These are phyloP conservation scores for Catharus fuscescens DNA, from an alignment of 2,113 vertebrate genomes.

Conservation along the genomic window DNA sequence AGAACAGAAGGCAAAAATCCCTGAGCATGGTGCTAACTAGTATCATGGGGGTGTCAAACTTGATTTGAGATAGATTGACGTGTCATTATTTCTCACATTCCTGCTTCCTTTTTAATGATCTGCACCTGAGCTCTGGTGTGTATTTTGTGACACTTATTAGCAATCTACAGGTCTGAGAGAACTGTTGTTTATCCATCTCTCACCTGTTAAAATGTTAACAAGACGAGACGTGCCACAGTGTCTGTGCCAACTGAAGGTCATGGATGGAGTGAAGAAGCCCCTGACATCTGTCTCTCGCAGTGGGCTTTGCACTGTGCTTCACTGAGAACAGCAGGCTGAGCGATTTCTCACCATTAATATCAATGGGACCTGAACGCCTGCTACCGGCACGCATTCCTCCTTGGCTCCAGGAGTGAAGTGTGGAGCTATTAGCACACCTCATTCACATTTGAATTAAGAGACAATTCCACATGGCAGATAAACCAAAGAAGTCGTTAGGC, in stretches of 20 bases:
- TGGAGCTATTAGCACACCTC: background rate
- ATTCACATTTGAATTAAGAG: conserved; percentile 5
- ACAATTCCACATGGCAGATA: conserved; percentile 31
- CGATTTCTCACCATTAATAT: conserved; percentile 49
- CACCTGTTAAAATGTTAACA: conserved; percentile 63
- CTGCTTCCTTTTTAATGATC: conserved; percentile 64
- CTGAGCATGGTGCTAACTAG: background rate
- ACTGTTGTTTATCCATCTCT: conserved; percentile 58
- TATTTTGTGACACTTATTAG: conserved; percentile 66
- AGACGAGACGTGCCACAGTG: background rate
- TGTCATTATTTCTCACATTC: conserved; percentile 59
- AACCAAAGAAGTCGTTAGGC: conserved; percentile 56
- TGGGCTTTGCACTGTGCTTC: background rate
- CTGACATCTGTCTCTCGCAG: conserved; percentile 27
- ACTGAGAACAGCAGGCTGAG: conserved; percentile 45
- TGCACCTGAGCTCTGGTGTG: conserved; percentile 46
- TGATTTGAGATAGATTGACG: conserved; percentile 42
- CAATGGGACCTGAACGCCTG: background rate
- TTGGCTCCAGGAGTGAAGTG: background rate
- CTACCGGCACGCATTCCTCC: background rate
- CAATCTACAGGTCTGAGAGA: conserved; percentile 31
- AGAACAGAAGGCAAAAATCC: conserved; percentile 14
- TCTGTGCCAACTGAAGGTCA: conserved; percentile 59
- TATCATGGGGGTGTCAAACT: conserved; percentile 24
- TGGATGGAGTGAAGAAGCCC: background rate